Conservation (phyloP, 2,113 vertebrate genomes). For the Amphilophus citrinellus region DNA sequence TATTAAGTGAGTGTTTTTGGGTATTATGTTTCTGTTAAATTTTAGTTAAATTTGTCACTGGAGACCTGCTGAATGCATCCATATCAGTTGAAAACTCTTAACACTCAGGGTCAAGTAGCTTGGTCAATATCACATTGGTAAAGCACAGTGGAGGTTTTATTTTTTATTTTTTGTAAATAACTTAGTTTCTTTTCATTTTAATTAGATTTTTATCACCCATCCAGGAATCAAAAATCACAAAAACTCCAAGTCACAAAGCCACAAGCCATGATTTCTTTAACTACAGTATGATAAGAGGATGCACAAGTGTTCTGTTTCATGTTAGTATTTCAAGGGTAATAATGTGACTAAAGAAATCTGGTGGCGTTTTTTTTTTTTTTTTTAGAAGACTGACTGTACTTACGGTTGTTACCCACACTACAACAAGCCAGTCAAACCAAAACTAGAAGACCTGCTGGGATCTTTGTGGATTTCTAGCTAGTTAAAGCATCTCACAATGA, state of each 20-base stretch:
- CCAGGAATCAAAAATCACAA: background rate
- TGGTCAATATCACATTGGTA: constrained; percentile 1
- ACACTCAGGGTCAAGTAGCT: background rate
- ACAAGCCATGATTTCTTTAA: background rate
- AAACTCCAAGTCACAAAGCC: background rate
- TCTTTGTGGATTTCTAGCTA: background rate
- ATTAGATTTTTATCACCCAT: background rate
- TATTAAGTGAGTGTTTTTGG: background rate
- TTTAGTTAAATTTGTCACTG: background rate
- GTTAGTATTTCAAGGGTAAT: background rate
- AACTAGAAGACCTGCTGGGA: background rate
- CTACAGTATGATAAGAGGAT: too few relatives aligned
- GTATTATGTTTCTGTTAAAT: background rate
- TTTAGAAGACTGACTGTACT: background rate
- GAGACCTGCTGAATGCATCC: background rate
- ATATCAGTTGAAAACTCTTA: background rate
- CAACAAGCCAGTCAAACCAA: background rate
- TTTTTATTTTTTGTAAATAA: background rate
- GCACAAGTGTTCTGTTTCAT: background rate
- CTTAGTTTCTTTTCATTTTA: constrained; percentile 2
- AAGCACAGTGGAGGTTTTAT: background rate
- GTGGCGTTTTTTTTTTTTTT: background rate
- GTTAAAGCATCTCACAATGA: background rate
- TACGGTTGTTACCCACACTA: background rate
- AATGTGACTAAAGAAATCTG: background rate